Evolutionary conservation across 2,113 vertebrate species (phyloP).

Genomic region (Amazona guildingii): DNA sequence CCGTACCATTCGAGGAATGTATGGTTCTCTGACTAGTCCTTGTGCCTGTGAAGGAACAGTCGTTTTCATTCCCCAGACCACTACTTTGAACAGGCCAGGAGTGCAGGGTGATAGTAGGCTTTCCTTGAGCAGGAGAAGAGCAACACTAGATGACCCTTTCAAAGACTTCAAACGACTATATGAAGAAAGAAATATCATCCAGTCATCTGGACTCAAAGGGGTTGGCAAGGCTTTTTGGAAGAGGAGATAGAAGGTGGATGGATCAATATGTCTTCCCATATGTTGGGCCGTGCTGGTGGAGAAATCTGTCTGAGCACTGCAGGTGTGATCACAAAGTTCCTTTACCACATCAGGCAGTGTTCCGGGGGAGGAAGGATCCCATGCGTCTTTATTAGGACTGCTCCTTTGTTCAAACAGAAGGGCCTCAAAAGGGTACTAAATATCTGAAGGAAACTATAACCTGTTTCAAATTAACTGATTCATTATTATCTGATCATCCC

Average conservation of each 20-base stretch:
- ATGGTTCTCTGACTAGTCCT: background rate
- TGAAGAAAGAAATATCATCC: background rate
- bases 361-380: background rate
- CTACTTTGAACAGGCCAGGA: background rate
- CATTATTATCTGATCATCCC: constrained; percentile 5
- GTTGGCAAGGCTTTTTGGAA: background rate
- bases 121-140: background rate
- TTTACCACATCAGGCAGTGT: background rate
- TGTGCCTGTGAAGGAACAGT: background rate
- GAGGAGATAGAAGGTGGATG: constrained; percentile 1
- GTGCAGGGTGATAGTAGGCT: background rate
- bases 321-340: background rate
- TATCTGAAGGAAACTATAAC: background rate
- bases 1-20: background rate
- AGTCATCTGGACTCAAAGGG: background rate
- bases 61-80: background rate
- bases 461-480: constrained; percentile 30
- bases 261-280: background rate
- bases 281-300: background rate
- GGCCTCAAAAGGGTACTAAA: background rate
- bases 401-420: background rate
- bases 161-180: background rate
- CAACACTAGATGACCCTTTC: background rate
- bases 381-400: background rate
- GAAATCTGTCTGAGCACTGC: background rate